Evolutionary conservation across 2,888 invertebrate species (phyloP), one percentile per base, ranked within the genome.

Genomic region (Dinocampus coccinellae): DNA sequence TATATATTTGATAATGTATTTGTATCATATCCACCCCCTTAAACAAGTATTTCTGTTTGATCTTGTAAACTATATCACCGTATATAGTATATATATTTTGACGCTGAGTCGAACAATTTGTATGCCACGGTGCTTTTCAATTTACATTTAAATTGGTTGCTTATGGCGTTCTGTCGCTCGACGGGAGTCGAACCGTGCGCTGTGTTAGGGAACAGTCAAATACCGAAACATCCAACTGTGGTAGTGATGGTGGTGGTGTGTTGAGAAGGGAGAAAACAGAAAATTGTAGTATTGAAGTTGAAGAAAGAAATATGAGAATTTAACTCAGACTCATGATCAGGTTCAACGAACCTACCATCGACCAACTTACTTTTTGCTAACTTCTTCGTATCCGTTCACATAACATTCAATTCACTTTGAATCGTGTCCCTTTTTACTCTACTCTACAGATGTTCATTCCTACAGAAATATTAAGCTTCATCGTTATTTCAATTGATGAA

Each of bases 141-240:
- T 87, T 87, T 87, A 87, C 87, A 87, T 87, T 87, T 87, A 87
- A 87, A 87, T 87, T 87, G 87, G 85, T 86, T 87, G 87, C 87
- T 87, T 87, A 87, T 87, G 86, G 86, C 83, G 84, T 82, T 81
- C 82, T 83, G 82, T 82, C 82, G 83, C 83, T 85, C 84, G 85
- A 85, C 86, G 84, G 85, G 86, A 86, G 86, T 85, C 85, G 84
- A 84, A 81, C 80, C 77, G 64, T 64, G 73, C 71, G 29, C 60
- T 33, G 73, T 74, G 79, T 80, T 81, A 78, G 80, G 79, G 83
- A 84, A 86, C 85, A 85, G 85, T 86, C 84, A 85, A 85, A 86
- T 85, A 83, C 84, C 81, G 82, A 84, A 85, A 84, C 82, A 80
- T 79, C 77, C 78, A 78, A 80, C 80, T 79, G 80, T 65, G 22